Percentiles rank a stretch among this genome's conserved stretches.
Conservation (phyloP, 2,888 invertebrate species). For the Phasia obesa region DNA sequence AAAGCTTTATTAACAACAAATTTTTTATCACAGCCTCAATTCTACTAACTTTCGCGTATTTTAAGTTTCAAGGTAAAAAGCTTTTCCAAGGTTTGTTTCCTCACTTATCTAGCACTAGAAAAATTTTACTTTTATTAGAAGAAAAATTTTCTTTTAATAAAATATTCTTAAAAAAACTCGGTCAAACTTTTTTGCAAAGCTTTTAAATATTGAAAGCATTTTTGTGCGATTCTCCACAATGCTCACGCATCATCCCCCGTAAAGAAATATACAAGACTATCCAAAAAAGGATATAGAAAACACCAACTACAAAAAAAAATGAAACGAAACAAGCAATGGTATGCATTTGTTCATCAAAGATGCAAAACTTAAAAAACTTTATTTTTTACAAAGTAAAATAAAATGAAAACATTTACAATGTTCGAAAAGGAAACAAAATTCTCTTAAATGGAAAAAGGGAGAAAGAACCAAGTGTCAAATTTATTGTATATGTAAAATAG, state of each 20-base stretch:
- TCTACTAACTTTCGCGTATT: too few species aligned
- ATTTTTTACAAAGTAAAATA: constrained; percentile 26
- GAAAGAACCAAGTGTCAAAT: constrained; percentile 15
- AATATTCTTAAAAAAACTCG: too few species aligned
- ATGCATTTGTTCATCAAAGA: constrained; percentile 53
- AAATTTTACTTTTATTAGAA: too few species aligned
- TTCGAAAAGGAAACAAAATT: not conserved
- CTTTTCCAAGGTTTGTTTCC: too few species aligned
- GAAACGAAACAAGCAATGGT: constrained; percentile 44
- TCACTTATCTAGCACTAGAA: too few species aligned
- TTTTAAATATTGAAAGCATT: not conserved
- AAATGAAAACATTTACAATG: constrained; percentile 18
- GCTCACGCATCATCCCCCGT: constrained; percentile 67
- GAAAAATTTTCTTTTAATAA: too few species aligned
- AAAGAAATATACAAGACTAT: constrained; percentile 28
- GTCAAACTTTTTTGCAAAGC: too few species aligned
- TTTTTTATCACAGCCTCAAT: too few species aligned
- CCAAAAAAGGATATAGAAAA: constrained; percentile 53
- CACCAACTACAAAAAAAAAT: constrained; percentile 16
- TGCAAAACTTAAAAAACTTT: constrained; percentile 26
- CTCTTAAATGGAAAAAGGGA: constrained; percentile 3
- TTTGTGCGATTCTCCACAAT: constrained; percentile 47
- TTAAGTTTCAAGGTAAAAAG: too few species aligned
- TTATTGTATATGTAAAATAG: constrained; percentile 3
- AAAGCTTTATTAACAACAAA: too few species aligned